Conservation (phyloP, 64 coral and sea anemone species). For the Astreopora myriophthalma region DNA sequence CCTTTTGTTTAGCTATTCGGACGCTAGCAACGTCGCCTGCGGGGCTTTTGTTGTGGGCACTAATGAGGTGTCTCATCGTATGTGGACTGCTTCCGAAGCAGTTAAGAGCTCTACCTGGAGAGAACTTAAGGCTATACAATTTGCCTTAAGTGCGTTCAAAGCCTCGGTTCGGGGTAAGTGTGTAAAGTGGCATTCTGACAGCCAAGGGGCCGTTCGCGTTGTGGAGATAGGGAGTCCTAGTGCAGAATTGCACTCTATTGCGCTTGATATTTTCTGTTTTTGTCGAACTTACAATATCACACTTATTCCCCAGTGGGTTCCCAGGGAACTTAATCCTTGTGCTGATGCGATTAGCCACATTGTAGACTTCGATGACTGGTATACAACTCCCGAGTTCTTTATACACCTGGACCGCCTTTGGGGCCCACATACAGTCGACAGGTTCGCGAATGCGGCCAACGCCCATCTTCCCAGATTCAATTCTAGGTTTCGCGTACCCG, state of each 20-base stretch:
- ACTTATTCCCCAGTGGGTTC: slow-evolving; percentile 15
- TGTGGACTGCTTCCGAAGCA: neutral
- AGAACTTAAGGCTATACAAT: slow-evolving; percentile 16
- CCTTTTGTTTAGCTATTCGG: slow-evolving; percentile 37
- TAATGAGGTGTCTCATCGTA: slow-evolving; percentile 38
- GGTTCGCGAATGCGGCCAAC: slow-evolving; percentile 31
- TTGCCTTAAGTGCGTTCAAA: neutral
- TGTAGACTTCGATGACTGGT: slow-evolving; percentile 53
- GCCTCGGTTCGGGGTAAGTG: neutral
- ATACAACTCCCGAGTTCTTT: slow-evolving; percentile 2
- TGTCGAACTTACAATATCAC: neutral
- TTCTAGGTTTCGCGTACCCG: slow-evolving; percentile 39
- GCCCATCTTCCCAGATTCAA: slow-evolving; percentile 35
- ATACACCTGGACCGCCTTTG: neutral
- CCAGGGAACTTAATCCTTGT: slow-evolving; percentile 43
- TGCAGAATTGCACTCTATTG: slow-evolving; percentile 52
- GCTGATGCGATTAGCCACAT: slow-evolving; percentile 27
- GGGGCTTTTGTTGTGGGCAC: slow-evolving; percentile 14
- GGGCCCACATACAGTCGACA: slow-evolving; percentile 58
- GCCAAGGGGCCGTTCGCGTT: slow-evolving; percentile 32
- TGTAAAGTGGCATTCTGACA: slow-evolving; percentile 47
- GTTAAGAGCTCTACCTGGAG: neutral
- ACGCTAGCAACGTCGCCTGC: slow-evolving; percentile 38
- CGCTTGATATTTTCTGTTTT: slow-evolving; percentile 56
- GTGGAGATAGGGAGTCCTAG: slow-evolving; percentile 49